Percentiles rank a stretch among this genome's conserved stretches.
Evolutionary conservation across 2,888 invertebrate genomes (phyloP).

Genomic region (Drosophila rubida): DNA sequence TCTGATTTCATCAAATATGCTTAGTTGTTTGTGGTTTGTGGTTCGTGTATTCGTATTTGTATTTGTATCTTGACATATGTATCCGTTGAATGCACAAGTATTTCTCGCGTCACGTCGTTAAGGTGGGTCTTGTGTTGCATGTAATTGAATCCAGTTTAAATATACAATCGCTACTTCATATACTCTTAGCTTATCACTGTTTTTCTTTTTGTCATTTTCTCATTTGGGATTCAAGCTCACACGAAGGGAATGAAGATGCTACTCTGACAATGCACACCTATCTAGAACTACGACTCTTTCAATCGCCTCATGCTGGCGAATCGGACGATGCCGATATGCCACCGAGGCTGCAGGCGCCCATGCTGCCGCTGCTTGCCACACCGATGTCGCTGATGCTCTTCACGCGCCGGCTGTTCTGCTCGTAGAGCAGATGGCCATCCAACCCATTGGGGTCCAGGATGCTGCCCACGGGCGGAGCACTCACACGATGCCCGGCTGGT

Average conservation of each 20-base stretch:
- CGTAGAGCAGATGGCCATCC: conserved; percentile 80
- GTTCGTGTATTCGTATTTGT: conserved; percentile 4
- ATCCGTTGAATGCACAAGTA: conserved; percentile 47
- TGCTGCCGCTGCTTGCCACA: conserved; percentile 73
- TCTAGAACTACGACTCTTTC: neutral
- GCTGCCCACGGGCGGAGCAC: conserved; percentile 82
- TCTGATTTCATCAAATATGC: conserved; percentile 57
- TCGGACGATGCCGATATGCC: conserved; percentile 77
- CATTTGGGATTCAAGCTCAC: conserved; percentile 37
- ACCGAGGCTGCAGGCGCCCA: conserved; percentile 66
- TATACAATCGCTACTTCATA: conserved; percentile 28
- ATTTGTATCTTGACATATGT: conserved; percentile 48
- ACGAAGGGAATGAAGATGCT: conserved; percentile 5
- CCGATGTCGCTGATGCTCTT: conserved; percentile 85
- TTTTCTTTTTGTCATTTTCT: conserved; percentile 7
- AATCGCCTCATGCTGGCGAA: conserved; percentile 78
- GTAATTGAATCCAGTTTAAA: conserved; percentile 44
- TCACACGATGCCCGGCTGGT: conserved; percentile 83
- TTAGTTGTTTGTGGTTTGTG: conserved; percentile 25
- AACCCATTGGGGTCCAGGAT: conserved; percentile 62
- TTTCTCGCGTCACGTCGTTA: conserved; percentile 36
- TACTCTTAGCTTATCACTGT: conserved; percentile 47
- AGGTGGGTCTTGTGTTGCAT: conserved; percentile 66
- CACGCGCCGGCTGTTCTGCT: conserved; percentile 84
- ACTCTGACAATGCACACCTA: conserved; percentile 3